Base-by-base conservation (phyloP, 2,113 vertebrate species). In the Corapipo altera region DNA sequence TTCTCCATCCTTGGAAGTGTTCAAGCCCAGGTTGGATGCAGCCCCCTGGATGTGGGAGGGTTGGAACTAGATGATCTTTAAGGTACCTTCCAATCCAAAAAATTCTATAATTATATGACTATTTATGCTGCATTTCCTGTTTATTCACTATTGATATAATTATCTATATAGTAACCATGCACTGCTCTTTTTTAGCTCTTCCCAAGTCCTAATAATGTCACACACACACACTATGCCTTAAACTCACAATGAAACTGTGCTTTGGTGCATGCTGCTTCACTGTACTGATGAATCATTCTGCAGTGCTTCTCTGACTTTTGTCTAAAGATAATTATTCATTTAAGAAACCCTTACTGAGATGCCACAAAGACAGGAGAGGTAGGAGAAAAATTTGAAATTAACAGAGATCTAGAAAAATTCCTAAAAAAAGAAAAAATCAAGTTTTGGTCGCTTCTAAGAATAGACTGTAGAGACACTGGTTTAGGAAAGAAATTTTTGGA, bases 381-480 rank as follows among this genome's bases (percentile, higher is more conserved):
- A 55, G 37, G 23, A 81, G 27, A 43, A 62, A 62, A 18, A 27
- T 33, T 20, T 33, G 22, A 64, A 33, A 52, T 28, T 46, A 83
- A 52, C 8, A 61, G 12, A 39, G 22, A 51, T 46, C 13, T 21
- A 51, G 18, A 59, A 71, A 41, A 54, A 22, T 3, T 7, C 35
- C 5, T 49, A 7, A 4, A 37, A 54, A 54, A 55, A 28, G 39
- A 52, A 54, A n/a, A 35, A n/a, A 52, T 23, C 8, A 43, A 6
- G 0, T 57, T 75, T 75, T 37, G 11, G 4, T 75, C 8, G 23
- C 23, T 76, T 75, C 54, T 43, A 72, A 64, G 14, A 74, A 11
- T 2, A 55, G 9, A 4, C 1, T 19, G 19, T 4, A 49, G 23
- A 76, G 9, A 33, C 5, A 3, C 5, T 9, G 6, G 3, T 33